Percentiles rank a stretch among this genome's conserved stretches.
Evolutionary conservation across 1,140 invertebrate genomes (phyloP).

Genomic region (Patella vulgata): DNA sequence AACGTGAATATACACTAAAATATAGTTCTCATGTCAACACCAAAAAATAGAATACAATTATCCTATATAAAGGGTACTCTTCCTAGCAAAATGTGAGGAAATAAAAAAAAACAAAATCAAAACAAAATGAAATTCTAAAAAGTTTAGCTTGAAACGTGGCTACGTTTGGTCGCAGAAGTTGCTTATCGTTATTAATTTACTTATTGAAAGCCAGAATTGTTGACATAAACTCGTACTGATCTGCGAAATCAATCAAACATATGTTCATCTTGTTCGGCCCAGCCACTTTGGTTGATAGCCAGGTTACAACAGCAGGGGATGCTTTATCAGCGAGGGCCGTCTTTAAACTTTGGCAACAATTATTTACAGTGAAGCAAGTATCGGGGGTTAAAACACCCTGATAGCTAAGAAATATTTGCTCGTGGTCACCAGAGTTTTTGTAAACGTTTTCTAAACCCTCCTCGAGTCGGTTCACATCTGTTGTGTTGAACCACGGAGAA

Average conservation of each 20-base stretch:
- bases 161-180: too few species aligned
- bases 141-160: too few species aligned
- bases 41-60: too few species aligned
- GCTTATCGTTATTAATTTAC: too few species aligned
- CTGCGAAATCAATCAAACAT: constrained; percentile 71
- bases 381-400: constrained; percentile 83
- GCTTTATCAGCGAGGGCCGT: constrained; percentile 60
- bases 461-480: constrained; percentile 71
- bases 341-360: constrained; percentile 68
- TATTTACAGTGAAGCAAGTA: constrained; percentile 67
- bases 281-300: constrained; percentile 68
- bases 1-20: too few species aligned
- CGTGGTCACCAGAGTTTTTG: constrained; percentile 65
- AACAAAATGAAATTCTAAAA: too few species aligned
- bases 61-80: too few species aligned
- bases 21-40: too few species aligned
- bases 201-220: constrained; percentile 43
- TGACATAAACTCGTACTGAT: constrained; percentile 52
- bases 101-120: too few species aligned
- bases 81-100: too few species aligned
- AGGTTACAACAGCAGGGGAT: constrained; percentile 63
- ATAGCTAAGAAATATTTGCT: constrained; percentile 77
- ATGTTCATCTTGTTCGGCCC: constrained; percentile 70
- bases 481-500: constrained; percentile 83
- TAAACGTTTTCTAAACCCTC: constrained; percentile 72